Evolutionary conservation across 2,113 vertebrate genomes (phyloP).

Genomic region (Ceratotherium simum): DNA sequence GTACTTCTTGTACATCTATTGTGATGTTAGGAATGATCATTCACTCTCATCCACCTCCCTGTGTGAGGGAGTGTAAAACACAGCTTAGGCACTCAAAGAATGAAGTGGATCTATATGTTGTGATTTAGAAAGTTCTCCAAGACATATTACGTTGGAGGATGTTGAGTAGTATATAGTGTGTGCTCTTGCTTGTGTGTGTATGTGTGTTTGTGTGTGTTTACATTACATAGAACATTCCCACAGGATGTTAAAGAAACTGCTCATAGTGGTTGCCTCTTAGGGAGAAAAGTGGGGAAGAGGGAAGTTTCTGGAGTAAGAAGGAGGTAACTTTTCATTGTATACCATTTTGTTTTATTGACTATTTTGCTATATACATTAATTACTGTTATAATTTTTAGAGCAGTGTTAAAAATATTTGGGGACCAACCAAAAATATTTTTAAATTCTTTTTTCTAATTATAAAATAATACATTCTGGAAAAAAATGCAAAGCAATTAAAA

Average conservation of each 20-base stretch:
- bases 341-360: conserved; percentile 6
- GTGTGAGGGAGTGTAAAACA: not conserved
- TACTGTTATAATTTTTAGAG: conserved; percentile 30
- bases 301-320: not conserved
- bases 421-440: conserved; percentile 7
- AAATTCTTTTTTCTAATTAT: not conserved
- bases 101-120: not conserved
- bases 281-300: not conserved
- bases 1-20: not conserved
- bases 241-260: not conserved
- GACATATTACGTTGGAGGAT: not conserved
- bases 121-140: conserved; percentile 14
- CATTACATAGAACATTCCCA: not conserved
- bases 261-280: not conserved
- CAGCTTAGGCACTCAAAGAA: not conserved
- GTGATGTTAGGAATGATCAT: too few species aligned
- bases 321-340: not conserved
- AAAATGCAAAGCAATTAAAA: not conserved
- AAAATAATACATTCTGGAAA: not conserved
- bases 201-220: not conserved
- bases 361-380: not conserved
- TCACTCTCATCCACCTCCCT: not conserved
- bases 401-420: not conserved
- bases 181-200: not conserved
- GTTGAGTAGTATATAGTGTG: not conserved